A percentile compares a stretch with the other conserved stretches of the same genome.
These are phyloP conservation scores for Ambastaia sidthimunki DNA, from an alignment of 2,797 vertebrate genomes.

Conservation along the genomic window DNA sequence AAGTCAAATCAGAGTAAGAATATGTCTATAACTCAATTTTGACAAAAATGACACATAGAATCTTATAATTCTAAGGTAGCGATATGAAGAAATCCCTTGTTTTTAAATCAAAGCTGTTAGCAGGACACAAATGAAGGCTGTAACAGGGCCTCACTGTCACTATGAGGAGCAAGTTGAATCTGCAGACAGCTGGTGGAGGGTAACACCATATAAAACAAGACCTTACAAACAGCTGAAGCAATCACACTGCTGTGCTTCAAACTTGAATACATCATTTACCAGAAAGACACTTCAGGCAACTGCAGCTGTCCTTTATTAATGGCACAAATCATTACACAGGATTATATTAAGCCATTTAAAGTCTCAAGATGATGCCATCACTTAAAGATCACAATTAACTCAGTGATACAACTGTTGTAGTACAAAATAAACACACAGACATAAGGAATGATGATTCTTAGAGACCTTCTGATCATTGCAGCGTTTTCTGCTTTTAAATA, in stretches of 20 bases:
- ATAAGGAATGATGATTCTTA: constrained; percentile 63
- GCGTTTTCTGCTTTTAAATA: constrained; percentile 20
- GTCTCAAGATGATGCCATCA: constrained; percentile 58
- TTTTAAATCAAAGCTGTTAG: not conserved
- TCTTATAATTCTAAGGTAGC: too few species aligned
- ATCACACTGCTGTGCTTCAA: not conserved
- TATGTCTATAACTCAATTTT: too few species aligned
- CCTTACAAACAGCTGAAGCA: not conserved
- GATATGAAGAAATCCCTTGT: too few species aligned
- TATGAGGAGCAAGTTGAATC: constrained; percentile 19
- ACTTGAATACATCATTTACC: constrained; percentile 55
- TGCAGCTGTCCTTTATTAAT: constrained; percentile 77
- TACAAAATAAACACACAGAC: constrained; percentile 72
- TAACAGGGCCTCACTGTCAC: constrained; percentile 5
- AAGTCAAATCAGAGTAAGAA: too few species aligned
- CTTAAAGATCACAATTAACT: constrained; percentile 54
- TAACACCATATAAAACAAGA: not conserved
- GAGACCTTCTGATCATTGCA: constrained; percentile 48
- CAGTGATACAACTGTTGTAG: constrained; percentile 63
- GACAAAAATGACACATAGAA: too few species aligned
- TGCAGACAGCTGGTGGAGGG: constrained; percentile 11
- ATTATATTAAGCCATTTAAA: constrained; percentile 61
- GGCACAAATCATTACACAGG: constrained; percentile 75
- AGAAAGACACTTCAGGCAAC: constrained; percentile 63
- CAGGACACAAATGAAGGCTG: not conserved